phyloP scores from a whole-genome alignment of 37 sponge, comb jelly and placozoan genomes.

The Beroe forskalii region DNA sequence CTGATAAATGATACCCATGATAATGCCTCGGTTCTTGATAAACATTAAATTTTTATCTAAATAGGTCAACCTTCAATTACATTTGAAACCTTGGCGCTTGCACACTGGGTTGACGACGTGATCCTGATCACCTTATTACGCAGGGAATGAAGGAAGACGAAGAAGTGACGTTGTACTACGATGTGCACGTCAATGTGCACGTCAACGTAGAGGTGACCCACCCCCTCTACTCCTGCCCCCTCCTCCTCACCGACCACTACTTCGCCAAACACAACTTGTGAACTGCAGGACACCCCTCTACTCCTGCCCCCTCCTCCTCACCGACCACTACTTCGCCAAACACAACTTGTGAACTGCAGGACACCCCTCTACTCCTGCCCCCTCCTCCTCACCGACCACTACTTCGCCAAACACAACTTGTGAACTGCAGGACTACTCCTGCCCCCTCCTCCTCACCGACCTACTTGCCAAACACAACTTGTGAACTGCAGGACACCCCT shows the following conservation, averaged over 20 bases:
- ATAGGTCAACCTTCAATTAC: neutral
- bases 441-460: slow-evolving; percentile 34
- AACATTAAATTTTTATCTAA: neutral
- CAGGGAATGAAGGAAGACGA: neutral
- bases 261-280: neutral
- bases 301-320: slow-evolving; percentile 30
- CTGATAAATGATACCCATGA: no score
- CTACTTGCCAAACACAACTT: slow-evolving; percentile 1
- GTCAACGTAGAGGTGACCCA: slow-evolving; percentile 13
- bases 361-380: slow-evolving; percentile 20
- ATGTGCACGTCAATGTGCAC: slow-evolving; percentile 16
- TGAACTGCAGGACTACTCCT: neutral
- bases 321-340: slow-evolving; percentile 51
- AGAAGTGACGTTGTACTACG: slow-evolving; percentile 26
- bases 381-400: slow-evolving; percentile 34
- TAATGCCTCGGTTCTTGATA: no score
- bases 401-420: slow-evolving; percentile 16
- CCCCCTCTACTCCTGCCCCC: slow-evolving; percentile 27
- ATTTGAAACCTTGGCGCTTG: no score
- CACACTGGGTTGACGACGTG: no score
- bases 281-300: neutral
- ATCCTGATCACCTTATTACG: no score
- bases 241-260: slow-evolving; percentile 45
- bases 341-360: neutral
- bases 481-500: neutral